phyloP scores from a whole-genome alignment of 2,888 invertebrate genomes.

The Catocala fraxini region DNA sequence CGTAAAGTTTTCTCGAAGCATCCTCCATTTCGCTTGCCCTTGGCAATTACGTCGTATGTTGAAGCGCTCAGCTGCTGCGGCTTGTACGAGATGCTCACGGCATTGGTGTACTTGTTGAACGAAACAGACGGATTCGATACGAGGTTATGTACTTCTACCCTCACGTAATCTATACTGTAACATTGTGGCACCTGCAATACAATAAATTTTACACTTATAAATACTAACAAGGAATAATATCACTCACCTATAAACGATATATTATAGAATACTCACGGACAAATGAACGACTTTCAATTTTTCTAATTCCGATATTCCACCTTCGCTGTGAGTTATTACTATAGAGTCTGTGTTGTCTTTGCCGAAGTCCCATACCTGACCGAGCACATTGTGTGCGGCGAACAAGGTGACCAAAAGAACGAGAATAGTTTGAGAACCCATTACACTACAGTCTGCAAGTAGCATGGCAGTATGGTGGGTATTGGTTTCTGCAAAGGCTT shows the following conservation, averaged over 20 bases:
- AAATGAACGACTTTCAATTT: slow-evolving; percentile 24
- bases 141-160: slow-evolving; percentile 41
- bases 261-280: slow-evolving; percentile 20
- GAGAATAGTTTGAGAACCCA: slow-evolving; percentile 16
- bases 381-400: slow-evolving; percentile 9
- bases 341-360: neutral
- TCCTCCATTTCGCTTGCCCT: slow-evolving; percentile 8
- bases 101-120: slow-evolving; percentile 26
- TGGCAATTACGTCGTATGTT: slow-evolving; percentile 37
- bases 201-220: neutral
- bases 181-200: slow-evolving; percentile 42
- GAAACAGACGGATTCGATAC: slow-evolving; percentile 40
- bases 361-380: slow-evolving; percentile 33
- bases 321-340: slow-evolving; percentile 15
- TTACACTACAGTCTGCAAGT: slow-evolving; percentile 14
- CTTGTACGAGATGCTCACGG: slow-evolving; percentile 42
- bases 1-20: too few relatives aligned
- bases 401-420: slow-evolving; percentile 16
- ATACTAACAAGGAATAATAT: too few relatives aligned
- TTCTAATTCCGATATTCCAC: slow-evolving; percentile 25
- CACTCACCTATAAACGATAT: too few relatives aligned
- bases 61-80: slow-evolving; percentile 38
- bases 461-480: too few relatives aligned
- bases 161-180: slow-evolving; percentile 23
- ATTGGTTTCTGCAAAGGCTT: too few relatives aligned